phyloP scores from a whole-genome alignment of 2,888 invertebrate genomes.

The Incurvaria masculella region DNA sequence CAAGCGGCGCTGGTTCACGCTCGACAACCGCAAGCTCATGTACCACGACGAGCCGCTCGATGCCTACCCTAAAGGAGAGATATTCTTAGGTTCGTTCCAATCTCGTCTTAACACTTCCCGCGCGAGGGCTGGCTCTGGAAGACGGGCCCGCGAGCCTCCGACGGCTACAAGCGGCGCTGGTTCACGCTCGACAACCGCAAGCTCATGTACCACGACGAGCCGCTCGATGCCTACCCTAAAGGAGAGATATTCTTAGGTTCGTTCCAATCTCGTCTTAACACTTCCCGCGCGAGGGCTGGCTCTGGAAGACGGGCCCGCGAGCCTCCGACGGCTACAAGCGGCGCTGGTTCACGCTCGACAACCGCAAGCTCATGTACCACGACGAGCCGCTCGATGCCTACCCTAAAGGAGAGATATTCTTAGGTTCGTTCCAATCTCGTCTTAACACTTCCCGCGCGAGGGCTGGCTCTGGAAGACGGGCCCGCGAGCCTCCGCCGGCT shows the following conservation, averaged over 20 bases:
- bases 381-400: constrained; percentile 84
- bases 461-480: constrained; percentile 91
- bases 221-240: constrained; percentile 83
- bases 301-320: constrained; percentile 86
- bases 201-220: constrained; percentile 90
- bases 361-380: constrained; percentile 90
- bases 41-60: constrained; percentile 86
- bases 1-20: constrained; percentile 83
- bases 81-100: constrained; percentile 76
- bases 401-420: constrained; percentile 88
- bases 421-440: no score
- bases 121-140: constrained; percentile 88
- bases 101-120: no score
- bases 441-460: constrained; percentile 82
- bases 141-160: constrained; percentile 78
- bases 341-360: constrained; percentile 87
- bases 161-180: constrained; percentile 84
- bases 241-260: constrained; percentile 86
- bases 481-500: constrained; percentile 75
- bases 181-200: constrained; percentile 86
- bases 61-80: constrained; percentile 88
- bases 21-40: constrained; percentile 89
- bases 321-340: constrained; percentile 78
- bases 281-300: constrained; percentile 83
- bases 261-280: no score